Conservation (phyloP, 2,888 invertebrate genomes). For the Bedellia somnulentella region DNA sequence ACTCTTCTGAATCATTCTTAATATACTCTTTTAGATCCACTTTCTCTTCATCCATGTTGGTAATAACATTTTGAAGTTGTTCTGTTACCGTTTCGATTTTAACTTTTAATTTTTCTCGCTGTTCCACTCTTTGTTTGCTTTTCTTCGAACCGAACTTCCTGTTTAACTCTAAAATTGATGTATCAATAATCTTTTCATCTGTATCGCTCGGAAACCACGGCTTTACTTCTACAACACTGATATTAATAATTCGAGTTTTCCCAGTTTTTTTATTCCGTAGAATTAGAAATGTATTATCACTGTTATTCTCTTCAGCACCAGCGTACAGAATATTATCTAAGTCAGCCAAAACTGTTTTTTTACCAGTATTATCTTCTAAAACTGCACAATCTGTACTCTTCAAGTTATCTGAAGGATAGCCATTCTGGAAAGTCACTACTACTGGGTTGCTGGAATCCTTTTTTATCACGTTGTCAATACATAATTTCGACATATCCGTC, state of each 20-base stretch:
- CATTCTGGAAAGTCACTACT: slow-evolving; percentile 37
- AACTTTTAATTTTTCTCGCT: slow-evolving; percentile 60
- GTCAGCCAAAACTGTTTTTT: slow-evolving; percentile 20
- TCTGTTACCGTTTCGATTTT: slow-evolving; percentile 60
- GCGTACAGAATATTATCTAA: slow-evolving; percentile 25
- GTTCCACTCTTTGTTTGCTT: slow-evolving; percentile 60
- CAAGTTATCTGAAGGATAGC: slow-evolving; percentile 27
- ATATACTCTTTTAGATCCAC: slow-evolving; percentile 30
- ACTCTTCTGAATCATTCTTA: slow-evolving; percentile 29
- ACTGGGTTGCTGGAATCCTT: slow-evolving; percentile 22
- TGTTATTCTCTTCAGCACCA: slow-evolving; percentile 22
- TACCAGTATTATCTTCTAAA: slow-evolving; percentile 18
- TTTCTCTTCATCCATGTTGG: slow-evolving; percentile 25
- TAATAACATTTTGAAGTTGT: slow-evolving; percentile 58
- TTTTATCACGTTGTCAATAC: slow-evolving; percentile 27
- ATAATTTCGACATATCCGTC: slow-evolving; percentile 23
- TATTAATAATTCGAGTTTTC: slow-evolving; percentile 34
- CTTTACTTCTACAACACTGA: slow-evolving; percentile 18
- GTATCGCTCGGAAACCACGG: slow-evolving; percentile 19
- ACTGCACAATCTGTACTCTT: slow-evolving; percentile 18
- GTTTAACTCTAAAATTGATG: slow-evolving; percentile 42
- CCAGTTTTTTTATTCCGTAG: slow-evolving; percentile 30
- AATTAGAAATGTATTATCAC: slow-evolving; percentile 28
- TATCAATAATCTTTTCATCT: slow-evolving; percentile 19
- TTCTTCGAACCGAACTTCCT: slow-evolving; percentile 69